Percentiles rank a stretch among this genome's conserved stretches.
Conservation (phyloP, 2,113 vertebrate genomes). For the Psophia crepitans region DNA sequence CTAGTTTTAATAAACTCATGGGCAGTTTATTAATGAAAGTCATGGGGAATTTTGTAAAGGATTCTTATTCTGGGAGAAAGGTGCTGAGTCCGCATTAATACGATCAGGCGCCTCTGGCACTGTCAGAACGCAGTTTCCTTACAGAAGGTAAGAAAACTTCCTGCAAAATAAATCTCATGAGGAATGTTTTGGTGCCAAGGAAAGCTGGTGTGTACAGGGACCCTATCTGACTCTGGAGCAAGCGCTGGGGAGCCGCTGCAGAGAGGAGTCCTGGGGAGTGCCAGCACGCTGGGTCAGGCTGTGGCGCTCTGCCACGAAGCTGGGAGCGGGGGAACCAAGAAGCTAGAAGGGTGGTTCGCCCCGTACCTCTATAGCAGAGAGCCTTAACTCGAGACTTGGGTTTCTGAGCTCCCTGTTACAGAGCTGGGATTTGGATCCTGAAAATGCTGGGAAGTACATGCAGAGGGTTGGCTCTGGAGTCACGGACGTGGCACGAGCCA, state of each 20-base stretch:
- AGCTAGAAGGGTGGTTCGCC: neutral
- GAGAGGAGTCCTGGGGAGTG: neutral
- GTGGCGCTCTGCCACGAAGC: neutral
- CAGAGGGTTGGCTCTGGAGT: neutral
- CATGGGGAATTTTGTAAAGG: neutral
- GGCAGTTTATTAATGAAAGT: no score
- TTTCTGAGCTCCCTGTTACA: neutral
- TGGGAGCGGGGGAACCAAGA: neutral
- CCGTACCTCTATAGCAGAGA: neutral
- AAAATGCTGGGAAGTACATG: neutral
- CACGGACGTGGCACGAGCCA: neutral
- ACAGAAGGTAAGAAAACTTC: neutral
- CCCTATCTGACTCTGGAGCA: neutral
- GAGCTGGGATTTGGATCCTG: neutral
- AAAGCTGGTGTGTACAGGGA: neutral
- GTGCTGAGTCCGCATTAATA: neutral
- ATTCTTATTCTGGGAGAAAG: neutral
- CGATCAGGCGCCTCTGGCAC: neutral
- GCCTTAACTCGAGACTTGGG: neutral
- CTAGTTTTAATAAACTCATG: no score
- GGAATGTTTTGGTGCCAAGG: neutral
- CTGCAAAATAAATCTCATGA: neutral
- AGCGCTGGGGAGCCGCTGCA: neutral
- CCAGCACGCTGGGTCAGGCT: fast-evolving
- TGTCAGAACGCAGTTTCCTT: neutral